Conservation (phyloP, 2,113 vertebrate genomes). For the Scomber scombrus region DNA sequence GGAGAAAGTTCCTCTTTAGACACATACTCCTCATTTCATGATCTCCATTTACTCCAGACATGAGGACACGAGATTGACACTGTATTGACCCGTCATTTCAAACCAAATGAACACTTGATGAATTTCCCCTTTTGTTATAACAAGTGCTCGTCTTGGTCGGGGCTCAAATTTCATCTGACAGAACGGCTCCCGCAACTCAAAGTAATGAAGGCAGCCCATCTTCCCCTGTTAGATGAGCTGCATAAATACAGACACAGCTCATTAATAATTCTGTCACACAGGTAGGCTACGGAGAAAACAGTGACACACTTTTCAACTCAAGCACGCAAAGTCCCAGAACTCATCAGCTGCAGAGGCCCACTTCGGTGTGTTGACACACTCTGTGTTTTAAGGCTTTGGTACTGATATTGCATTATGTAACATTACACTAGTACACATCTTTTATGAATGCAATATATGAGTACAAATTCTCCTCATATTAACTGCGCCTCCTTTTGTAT, state of each 20-base stretch:
- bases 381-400: neutral
- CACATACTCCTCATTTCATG: neutral
- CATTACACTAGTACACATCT: neutral
- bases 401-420: neutral
- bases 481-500: neutral
- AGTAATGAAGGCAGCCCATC: conserved; percentile 76
- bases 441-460: neutral
- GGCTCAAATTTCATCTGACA: conserved; percentile 79
- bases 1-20: neutral
- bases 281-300: conserved; percentile 66
- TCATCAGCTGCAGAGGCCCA: conserved; percentile 24
- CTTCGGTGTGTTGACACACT: conserved; percentile 14
- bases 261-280: conserved; percentile 84
- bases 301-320: conserved; percentile 64
- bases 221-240: conserved; percentile 75
- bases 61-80: conserved; percentile 48
- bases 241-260: conserved; percentile 81
- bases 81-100: conserved; percentile 72
- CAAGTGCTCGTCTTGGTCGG: conserved; percentile 69
- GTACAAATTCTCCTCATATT: neutral
- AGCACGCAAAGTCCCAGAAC: conserved; percentile 26
- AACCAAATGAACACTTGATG: conserved; percentile 82
- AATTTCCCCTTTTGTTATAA: conserved; percentile 75
- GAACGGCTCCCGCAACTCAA: conserved; percentile 54
- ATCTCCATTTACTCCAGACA: conserved; percentile 6